Conservation (phyloP, 2,888 invertebrate genomes). For the Choristoneura rosaceana region DNA sequence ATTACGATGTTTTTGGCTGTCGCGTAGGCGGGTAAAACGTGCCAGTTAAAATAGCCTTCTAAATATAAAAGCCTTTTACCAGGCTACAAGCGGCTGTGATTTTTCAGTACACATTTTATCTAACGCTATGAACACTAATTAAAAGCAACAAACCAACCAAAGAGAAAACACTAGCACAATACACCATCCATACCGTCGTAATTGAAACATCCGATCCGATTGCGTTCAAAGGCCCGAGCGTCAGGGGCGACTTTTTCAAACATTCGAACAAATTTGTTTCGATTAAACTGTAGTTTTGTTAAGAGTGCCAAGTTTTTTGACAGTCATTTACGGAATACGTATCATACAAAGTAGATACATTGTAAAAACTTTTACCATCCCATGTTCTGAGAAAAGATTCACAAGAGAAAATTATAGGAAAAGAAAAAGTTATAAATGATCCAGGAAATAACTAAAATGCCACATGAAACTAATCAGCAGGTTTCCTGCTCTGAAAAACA, state of each 20-base stretch:
- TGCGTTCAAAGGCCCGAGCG: background rate
- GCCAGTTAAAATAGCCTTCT: background rate
- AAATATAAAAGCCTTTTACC: background rate
- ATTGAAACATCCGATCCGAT: slow-evolving; percentile 23
- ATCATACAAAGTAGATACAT: background rate
- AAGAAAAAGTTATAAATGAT: background rate
- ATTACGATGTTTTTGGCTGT: too few relatives aligned
- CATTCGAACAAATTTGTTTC: background rate
- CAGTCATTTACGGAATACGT: background rate
- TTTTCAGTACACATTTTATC: background rate
- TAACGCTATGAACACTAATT: background rate
- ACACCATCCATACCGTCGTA: background rate
- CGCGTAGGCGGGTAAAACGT: too few relatives aligned
- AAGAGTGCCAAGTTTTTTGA: background rate
- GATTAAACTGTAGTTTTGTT: background rate
- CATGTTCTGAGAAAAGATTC: background rate
- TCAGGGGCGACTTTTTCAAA: background rate
- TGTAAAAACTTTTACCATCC: background rate
- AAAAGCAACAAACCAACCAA: background rate
- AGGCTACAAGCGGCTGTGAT: background rate
- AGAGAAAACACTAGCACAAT: background rate
- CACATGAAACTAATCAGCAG: background rate
- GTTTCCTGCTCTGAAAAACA: too few relatives aligned
- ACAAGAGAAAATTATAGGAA: too few relatives aligned
- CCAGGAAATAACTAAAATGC: background rate